Percentiles rank a stretch among this genome's conserved stretches.
Evolutionary conservation across 2,113 vertebrate genomes (phyloP).

Genomic region (Hemiprocne comata): DNA sequence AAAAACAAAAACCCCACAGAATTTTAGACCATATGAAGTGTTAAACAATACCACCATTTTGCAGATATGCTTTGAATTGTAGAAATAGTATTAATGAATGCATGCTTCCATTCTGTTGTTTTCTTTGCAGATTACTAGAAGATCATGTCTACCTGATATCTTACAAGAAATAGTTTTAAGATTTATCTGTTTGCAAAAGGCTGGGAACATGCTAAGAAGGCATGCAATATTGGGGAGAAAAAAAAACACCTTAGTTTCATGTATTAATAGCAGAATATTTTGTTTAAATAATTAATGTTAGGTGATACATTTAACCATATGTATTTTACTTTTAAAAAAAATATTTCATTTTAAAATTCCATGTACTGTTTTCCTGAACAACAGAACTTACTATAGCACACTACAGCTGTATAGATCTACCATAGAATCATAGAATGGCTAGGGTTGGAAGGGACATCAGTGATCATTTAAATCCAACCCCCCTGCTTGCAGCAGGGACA

Average conservation of each 20-base stretch:
- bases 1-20: background rate
- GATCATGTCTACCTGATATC: background rate
- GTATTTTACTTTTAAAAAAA: background rate
- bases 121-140: background rate
- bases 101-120: background rate
- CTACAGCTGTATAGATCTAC: background rate
- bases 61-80: background rate
- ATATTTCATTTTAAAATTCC: background rate
- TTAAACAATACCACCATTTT: background rate
- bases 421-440: too few relatives aligned
- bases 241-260: background rate
- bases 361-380: background rate
- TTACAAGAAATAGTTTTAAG: background rate
- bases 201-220: background rate
- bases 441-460: too few relatives aligned
- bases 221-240: fast-evolving
- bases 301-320: background rate
- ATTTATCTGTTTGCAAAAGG: background rate
- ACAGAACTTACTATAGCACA: background rate
- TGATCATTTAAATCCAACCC: too few relatives aligned
- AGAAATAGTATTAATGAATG: background rate
- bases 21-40: background rate
- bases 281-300: background rate
- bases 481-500: too few relatives aligned
- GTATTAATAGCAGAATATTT: background rate